Conservation (phyloP, 37 sponge, comb jelly and placozoan genomes). For the Haliclona indistincta region DNA sequence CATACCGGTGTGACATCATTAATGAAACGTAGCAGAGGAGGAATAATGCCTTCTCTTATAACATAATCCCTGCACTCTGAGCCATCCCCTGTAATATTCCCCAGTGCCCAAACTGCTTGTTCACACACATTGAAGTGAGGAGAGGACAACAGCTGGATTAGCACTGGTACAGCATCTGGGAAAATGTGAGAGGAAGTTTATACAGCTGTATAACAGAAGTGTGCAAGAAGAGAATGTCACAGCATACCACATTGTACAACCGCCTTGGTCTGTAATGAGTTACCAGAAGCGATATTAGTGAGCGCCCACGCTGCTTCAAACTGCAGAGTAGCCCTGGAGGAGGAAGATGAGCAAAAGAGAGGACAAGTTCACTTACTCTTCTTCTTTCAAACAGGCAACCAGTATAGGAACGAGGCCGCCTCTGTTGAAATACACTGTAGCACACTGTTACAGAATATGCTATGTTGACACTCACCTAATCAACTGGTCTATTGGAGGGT, state of each 20-base stretch:
- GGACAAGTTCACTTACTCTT: constrained; percentile 31
- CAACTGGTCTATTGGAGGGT: constrained; percentile 87
- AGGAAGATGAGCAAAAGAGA: not conserved
- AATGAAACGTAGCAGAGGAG: constrained; percentile 75
- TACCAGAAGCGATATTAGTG: constrained; percentile 97
- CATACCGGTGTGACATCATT: constrained; percentile 63
- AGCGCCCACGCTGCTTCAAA: constrained; percentile 98
- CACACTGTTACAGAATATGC: not conserved
- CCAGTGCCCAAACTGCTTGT: constrained; percentile 96
- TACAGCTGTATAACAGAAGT: too few species aligned
- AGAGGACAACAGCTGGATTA: constrained; percentile 67
- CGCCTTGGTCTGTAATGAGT: constrained; percentile 82
- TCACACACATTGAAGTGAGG: constrained; percentile 66
- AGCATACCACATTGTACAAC: constrained; percentile 75
- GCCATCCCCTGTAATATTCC: constrained; percentile 91
- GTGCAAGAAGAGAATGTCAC: too few species aligned
- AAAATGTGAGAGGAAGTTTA: constrained; percentile 2
- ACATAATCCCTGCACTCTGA: constrained; percentile 86
- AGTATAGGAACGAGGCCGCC: constrained; percentile 84
- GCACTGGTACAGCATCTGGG: constrained; percentile 75
- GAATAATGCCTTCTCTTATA: constrained; percentile 78
- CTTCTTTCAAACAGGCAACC: constrained; percentile 57
- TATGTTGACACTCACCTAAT: constrained; percentile 50
- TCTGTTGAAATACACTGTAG: constrained; percentile 24
- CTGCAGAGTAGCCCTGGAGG: constrained; percentile 75